Conservation (phyloP, 2,797 vertebrate species). For the Sebastes dallii region DNA sequence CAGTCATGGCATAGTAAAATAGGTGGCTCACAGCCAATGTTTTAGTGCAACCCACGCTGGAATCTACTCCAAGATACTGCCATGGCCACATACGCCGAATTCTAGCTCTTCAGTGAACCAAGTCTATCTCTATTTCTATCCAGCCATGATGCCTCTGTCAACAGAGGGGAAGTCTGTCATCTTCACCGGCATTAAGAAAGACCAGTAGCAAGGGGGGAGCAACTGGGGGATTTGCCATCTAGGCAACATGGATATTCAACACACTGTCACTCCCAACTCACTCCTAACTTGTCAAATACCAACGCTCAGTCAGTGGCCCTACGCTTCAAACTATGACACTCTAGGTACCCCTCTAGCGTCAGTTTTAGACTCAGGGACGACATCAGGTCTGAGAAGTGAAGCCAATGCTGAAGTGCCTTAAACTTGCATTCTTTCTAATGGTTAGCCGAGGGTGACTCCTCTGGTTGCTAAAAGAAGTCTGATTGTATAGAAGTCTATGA, state of each 20-base stretch:
- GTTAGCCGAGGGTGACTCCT: too few species aligned
- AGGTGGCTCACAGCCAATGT: constrained; percentile 35
- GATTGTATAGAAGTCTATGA: too few species aligned
- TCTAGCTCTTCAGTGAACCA: constrained; percentile 29
- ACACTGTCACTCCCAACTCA: background rate
- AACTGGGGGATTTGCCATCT: background rate
- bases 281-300: background rate
- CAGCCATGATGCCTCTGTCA: constrained; percentile 3
- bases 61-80: constrained; percentile 19
- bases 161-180: constrained; percentile 9
- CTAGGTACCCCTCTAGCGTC: background rate
- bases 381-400: too few species aligned
- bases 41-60: background rate
- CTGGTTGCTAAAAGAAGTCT: too few species aligned
- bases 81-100: constrained; percentile 12
- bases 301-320: too few species aligned
- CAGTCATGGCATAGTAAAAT: constrained; percentile 8
- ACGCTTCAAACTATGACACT: background rate
- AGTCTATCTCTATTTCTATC: constrained; percentile 21
- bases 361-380: too few species aligned
- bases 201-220: background rate
- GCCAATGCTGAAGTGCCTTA: too few species aligned
- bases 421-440: too few species aligned
- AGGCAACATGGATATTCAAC: background rate
- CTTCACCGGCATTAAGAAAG: background rate